Evolutionary conservation across 2,888 invertebrate species (phyloP).

Genomic region (Sialis fuliginosa): DNA sequence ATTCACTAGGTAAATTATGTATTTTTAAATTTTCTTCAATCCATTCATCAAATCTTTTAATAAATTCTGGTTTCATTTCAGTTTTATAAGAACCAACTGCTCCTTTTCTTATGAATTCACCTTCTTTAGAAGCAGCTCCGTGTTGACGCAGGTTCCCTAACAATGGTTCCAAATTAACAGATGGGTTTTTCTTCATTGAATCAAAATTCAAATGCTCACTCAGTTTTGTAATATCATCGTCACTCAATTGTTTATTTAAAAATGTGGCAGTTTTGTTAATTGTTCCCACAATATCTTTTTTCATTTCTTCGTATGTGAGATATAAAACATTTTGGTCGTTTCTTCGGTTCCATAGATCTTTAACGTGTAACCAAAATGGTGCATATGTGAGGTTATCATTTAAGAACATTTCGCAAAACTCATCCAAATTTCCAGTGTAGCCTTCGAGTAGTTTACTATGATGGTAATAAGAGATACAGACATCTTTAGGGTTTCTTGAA

Average conservation of each 20-base stretch:
- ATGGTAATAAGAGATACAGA: neutral
- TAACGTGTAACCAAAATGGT: conserved; percentile 17
- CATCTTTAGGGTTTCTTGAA: conserved; percentile 1
- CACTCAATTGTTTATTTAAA: conserved; percentile 19
- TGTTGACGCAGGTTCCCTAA: neutral
- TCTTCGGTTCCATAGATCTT: conserved; percentile 14
- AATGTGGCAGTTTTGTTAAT: conserved; percentile 26
- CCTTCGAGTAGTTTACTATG: conserved; percentile 8
- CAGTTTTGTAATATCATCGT: conserved; percentile 22
- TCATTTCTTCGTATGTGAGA: conserved; percentile 19
- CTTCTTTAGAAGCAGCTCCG: neutral
- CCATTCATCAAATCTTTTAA: conserved; percentile 20
- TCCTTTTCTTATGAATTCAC: conserved; percentile 19
- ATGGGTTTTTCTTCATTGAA: conserved; percentile 30
- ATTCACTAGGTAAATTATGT: conserved; percentile 10
- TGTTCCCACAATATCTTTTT: conserved; percentile 24
- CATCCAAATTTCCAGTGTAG: conserved; percentile 10
- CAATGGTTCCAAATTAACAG: conserved; percentile 22
- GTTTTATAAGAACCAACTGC: conserved; percentile 15
- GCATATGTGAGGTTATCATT: conserved; percentile 18
- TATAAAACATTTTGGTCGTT: conserved; percentile 14
- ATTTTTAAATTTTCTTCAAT: conserved; percentile 12
- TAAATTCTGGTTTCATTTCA: conserved; percentile 13
- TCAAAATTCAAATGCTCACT: conserved; percentile 29
- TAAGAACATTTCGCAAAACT: conserved; percentile 10